These are phyloP conservation scores for Pelecanus crispus DNA, from an alignment of 2,113 vertebrate species.

Conservation along the genomic window DNA sequence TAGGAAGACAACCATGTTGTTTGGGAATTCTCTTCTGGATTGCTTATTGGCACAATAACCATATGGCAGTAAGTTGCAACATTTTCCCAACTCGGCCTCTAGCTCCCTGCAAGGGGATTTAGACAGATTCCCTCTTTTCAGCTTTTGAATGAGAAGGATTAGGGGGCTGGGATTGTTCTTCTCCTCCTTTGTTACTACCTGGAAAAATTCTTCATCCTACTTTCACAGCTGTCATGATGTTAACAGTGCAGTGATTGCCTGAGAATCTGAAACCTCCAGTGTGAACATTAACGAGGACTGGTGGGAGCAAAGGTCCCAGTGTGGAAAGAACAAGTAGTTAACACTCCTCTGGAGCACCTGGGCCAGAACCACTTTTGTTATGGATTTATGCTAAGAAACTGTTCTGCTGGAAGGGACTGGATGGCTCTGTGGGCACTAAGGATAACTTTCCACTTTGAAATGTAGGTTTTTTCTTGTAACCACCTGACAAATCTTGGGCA, in stretches of 20 bases:
- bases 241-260: not conserved
- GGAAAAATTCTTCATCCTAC: not conserved
- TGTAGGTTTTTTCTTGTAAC: not conserved
- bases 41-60: not conserved
- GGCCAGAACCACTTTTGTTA: not conserved
- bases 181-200: not conserved
- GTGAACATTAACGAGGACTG: not conserved
- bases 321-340: not conserved
- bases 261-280: not conserved
- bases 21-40: not conserved
- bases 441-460: not conserved
- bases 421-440: not conserved
- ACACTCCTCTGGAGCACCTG: not conserved
- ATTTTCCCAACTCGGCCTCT: not conserved
- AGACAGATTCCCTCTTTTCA: not conserved
- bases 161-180: not conserved
- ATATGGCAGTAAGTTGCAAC: not conserved
- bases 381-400: not conserved
- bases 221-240: not conserved
- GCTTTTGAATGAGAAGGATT: not conserved
- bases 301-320: not conserved
- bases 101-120: not conserved
- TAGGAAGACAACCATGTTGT: accelerated
- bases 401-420: not conserved
- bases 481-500: not conserved